Evolutionary conservation across 2,888 invertebrate genomes (phyloP).

Genomic region (Nezara viridula): DNA sequence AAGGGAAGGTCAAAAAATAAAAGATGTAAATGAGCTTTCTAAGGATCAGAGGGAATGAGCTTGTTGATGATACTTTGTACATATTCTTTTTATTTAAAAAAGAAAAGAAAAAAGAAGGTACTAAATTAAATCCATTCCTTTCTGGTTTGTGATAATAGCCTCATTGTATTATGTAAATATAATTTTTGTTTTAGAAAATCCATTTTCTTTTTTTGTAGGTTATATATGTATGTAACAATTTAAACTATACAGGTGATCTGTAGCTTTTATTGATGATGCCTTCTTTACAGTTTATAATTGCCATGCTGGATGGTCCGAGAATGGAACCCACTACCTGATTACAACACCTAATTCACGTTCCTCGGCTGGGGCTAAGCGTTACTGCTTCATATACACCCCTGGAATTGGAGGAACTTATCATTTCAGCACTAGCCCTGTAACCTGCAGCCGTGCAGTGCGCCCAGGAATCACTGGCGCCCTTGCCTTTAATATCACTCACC

Average conservation of each 20-base stretch:
- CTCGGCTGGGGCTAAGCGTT: slow-evolving; percentile 77
- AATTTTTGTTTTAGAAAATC: no score
- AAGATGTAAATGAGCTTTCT: no score
- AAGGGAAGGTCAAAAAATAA: no score
- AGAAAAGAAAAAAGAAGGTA: no score
- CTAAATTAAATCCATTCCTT: no score
- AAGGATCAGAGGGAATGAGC: no score
- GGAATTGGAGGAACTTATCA: slow-evolving; percentile 70
- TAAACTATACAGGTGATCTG: background rate
- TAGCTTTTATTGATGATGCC: background rate
- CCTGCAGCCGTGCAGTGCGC: slow-evolving; percentile 75
- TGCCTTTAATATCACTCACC: slow-evolving; percentile 79
- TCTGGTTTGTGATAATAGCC: no score
- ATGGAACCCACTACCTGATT: slow-evolving; percentile 87
- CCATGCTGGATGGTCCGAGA: slow-evolving; percentile 91
- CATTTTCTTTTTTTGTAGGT: no score
- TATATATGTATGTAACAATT: no score
- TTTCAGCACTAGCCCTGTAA: slow-evolving; percentile 76
- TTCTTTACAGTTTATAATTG: slow-evolving; percentile 83
- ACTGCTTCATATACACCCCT: slow-evolving; percentile 81
- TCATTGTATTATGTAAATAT: no score
- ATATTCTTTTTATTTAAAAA: no score
- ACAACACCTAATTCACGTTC: slow-evolving; percentile 80
- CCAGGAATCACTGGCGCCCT: slow-evolving; percentile 73
- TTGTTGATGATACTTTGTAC: no score